phyloP scores from a whole-genome alignment of 2,113 vertebrate species.

The Varanus komodoensis region DNA sequence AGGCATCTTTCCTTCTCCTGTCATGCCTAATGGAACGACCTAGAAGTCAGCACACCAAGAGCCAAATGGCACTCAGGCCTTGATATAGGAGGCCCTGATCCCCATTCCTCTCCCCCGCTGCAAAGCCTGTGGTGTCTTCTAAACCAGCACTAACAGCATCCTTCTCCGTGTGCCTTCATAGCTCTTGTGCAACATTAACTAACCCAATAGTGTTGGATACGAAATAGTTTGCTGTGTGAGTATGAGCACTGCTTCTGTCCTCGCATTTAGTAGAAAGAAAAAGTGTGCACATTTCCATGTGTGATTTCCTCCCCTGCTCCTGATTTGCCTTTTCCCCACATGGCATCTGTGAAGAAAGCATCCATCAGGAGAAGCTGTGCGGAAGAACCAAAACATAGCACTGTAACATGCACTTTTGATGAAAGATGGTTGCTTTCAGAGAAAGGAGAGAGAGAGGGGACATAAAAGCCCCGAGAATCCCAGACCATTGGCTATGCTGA shows the following conservation, averaged over 20 bases:
- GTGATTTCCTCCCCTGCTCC: not conserved
- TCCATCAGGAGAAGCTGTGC: not conserved
- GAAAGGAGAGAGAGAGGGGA: too few species aligned
- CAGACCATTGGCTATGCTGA: too few species aligned
- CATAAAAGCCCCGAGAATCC: not conserved
- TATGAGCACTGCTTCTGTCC: constrained; percentile 52
- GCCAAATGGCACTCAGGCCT: not conserved
- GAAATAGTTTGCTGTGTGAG: constrained; percentile 77
- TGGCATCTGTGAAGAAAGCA: constrained; percentile 12
- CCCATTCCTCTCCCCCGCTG: not conserved
- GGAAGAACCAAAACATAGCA: too few species aligned
- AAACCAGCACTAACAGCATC: constrained; percentile 41
- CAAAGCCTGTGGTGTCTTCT: not conserved
- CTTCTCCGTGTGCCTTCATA: constrained; percentile 72
- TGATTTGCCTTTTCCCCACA: not conserved
- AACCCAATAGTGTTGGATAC: constrained; percentile 73
- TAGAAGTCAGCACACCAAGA: not conserved
- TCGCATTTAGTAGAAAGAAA: not conserved
- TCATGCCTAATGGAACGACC: not conserved
- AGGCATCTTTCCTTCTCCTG: not conserved
- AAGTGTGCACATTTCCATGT: not conserved
- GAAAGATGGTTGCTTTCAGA: not conserved
- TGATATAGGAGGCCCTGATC: not conserved
- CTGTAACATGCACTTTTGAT: not conserved
- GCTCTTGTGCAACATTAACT: constrained; percentile 79